Base-by-base conservation (phyloP, 2,797 vertebrate species). In the Poecilia gillii region DNA sequence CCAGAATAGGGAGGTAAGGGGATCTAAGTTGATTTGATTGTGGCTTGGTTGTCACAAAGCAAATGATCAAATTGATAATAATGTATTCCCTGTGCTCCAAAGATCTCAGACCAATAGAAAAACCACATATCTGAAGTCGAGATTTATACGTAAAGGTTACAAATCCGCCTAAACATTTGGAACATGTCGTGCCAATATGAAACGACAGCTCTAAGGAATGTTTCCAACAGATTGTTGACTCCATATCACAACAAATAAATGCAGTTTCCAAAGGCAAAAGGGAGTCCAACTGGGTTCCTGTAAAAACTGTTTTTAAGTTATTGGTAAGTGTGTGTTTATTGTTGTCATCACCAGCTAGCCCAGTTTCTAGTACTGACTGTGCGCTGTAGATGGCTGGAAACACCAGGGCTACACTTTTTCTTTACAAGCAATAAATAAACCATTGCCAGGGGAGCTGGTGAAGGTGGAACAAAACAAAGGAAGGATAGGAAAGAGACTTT, bases 361-460 rank as follows among this genome's bases (percentile, higher is more conserved):
- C 75, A 11, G 57, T 84, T 79, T 77, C 70, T 74, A 57, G 78
- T 14, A 31, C 73, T 64, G 41, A 49, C 31, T 74, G 57, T 80
- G 57, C 41, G 78, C 49, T 73, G 72, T 25, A 41, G 74, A 53
- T 68, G 80, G 77, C 62, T 83, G 16, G 72, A 72, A 91, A 85
- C 72, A n/a, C 74, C 81, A 91, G 89, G 88, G 93, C 81, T 83
- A 81, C 62, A 73, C 83, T 79, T 76, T 78, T 75, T 70, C n/a
- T 92, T 91, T 87, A 77, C 73, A 55, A 76, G 77, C 72, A 85
- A 89, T 87, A 94, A 89, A 92, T 83, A 91, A 82, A 76, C 64
- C 75, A 25, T 49, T 53, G 81, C 81, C 82, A 20, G 72, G 80
- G 79, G 85, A 87, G 73, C 80, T 41, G 81, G 81, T 77, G 18